Evolutionary conservation across 1,140 invertebrate species (phyloP).

Genomic region (Brachionus manjavacas): DNA sequence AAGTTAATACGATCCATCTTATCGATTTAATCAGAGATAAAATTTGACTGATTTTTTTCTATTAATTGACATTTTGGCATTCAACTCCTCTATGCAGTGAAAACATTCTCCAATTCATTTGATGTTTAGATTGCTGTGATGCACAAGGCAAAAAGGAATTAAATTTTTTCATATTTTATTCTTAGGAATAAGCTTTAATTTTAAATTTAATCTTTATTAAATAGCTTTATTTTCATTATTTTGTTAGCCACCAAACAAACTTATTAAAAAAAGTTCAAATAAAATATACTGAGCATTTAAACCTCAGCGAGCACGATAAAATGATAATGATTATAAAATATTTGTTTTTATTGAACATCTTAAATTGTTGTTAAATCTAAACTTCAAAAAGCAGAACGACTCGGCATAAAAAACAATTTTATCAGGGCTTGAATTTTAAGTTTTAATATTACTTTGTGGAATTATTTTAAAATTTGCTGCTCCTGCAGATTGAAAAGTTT

Average conservation of each 20-base stretch:
- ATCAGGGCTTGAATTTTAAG: background rate
- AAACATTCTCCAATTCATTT: too few relatives aligned
- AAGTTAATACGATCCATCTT: background rate
- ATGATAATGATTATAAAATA: background rate
- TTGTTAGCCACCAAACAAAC: background rate
- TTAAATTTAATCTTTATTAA: too few relatives aligned
- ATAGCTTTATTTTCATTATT: background rate
- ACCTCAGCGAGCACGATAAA: background rate
- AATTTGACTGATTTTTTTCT: background rate
- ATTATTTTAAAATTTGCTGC: too few relatives aligned
- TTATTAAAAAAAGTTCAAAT: background rate
- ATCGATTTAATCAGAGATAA: background rate
- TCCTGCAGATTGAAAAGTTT: too few relatives aligned
- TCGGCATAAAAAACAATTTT: background rate
- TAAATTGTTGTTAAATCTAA: background rate
- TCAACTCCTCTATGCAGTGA: background rate
- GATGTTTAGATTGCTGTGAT: too few relatives aligned
- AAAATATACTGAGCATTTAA: background rate
- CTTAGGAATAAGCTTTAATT: too few relatives aligned
- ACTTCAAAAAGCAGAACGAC: background rate
- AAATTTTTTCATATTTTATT: too few relatives aligned
- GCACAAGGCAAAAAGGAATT: too few relatives aligned
- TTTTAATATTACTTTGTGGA: background rate
- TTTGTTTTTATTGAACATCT: background rate
- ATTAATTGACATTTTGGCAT: background rate